Evolutionary conservation across 2,797 vertebrate genomes (phyloP), one percentile per base, ranked within the genome.

Genomic region (Selene dorsalis): DNA sequence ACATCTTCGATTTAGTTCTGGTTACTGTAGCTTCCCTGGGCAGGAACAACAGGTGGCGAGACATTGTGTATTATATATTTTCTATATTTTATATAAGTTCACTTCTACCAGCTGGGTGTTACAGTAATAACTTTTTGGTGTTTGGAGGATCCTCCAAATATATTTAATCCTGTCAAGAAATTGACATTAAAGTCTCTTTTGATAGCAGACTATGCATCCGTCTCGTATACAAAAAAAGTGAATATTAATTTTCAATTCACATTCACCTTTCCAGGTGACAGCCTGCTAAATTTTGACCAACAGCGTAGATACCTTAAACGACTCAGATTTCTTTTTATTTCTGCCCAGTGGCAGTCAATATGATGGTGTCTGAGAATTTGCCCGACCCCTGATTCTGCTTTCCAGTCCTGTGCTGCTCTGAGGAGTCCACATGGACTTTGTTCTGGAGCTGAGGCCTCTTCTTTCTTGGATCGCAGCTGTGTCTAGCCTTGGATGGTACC

Each of bases 401-500:
- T 14, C 57, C 32, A 22, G 35, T 67, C 24, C 43, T 63, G 35
- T 35, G 28, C 8, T 45, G 62, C 50, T 78, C 48, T 69, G 20
- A 69, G 38, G 64, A 53, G 41, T 79, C 76, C 57, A 70, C 75
- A 56, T 38, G 55, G 75, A 71, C 66, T 39, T 24, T 24, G 45
- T 35, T 76, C 52, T 57, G 76, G 45, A 68, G 39, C 64, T 52
- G 66, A 53, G 55, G 80, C 73, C 56, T 73, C 30, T 55, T 84
- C 79, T 83, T 75, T 60, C 47, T 79, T 70, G 64, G 76, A 86
- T 79, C 77, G 79, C n/a, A 80, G 39, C 56, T 16, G 11, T 67
- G 77, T 66, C 56, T 62, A 58, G 50, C 58, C 63, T 84, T 66
- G 66, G 78, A 84, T 84, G 77, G 52, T 63, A 62, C 74, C 59